A percentile compares a stretch with the other conserved stretches of the same genome.
Evolutionary conservation across 2,113 vertebrate genomes (phyloP).

Genomic region (Cynocephalus volans): DNA sequence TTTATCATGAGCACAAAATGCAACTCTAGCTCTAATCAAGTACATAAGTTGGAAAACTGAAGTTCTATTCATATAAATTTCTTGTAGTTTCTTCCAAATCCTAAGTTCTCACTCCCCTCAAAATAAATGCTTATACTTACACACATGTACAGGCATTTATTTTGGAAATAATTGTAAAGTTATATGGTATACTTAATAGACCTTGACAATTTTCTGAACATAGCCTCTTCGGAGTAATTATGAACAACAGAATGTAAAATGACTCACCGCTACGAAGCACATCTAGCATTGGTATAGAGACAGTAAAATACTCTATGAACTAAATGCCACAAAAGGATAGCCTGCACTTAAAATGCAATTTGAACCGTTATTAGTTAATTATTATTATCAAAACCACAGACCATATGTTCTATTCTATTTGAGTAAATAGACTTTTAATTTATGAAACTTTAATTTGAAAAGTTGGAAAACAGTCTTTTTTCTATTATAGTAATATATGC

Average conservation of each 20-base stretch:
- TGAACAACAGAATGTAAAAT: slow-evolving; percentile 13
- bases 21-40: slow-evolving; percentile 48
- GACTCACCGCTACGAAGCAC: slow-evolving; percentile 32
- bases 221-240: slow-evolving; percentile 45
- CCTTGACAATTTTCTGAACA: not conserved
- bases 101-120: slow-evolving; percentile 5
- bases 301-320: not conserved
- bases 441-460: slow-evolving; percentile 33
- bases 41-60: slow-evolving; percentile 22
- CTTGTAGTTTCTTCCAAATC: slow-evolving; percentile 22
- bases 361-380: not conserved
- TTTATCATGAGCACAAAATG: slow-evolving; percentile 23
- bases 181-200: not conserved
- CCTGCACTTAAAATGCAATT: not conserved
- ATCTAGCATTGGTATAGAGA: not conserved
- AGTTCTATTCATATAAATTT: slow-evolving; percentile 50
- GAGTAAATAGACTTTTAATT: slow-evolving; percentile 21
- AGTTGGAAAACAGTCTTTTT: slow-evolving; percentile 37
- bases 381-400: slow-evolving; percentile 33
- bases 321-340: not conserved
- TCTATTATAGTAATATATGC: not conserved
- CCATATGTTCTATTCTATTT: not conserved
- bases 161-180: slow-evolving; percentile 52
- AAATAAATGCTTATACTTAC: not conserved
- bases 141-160: not conserved